Conservation (phyloP, 2,797 vertebrate genomes). For the Rhinophrynus dorsalis region DNA sequence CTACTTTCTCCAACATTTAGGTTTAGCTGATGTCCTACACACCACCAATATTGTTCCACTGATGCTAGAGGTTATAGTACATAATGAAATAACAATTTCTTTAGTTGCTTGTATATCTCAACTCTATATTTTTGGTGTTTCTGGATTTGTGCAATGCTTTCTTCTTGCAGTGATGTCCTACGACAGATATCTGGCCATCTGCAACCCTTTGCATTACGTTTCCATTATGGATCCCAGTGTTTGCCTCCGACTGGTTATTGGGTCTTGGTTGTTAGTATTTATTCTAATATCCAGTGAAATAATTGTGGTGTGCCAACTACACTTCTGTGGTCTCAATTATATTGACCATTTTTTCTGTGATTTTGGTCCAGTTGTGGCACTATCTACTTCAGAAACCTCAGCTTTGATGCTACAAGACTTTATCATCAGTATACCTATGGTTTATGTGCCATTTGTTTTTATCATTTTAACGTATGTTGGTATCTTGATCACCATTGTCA, state of each 20-base stretch:
- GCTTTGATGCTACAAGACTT: neutral
- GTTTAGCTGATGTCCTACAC: slow-evolving; percentile 56
- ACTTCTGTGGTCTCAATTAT: slow-evolving; percentile 53
- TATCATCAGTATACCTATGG: neutral
- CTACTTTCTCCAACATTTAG: slow-evolving; percentile 56
- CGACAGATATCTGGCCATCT: slow-evolving; percentile 57
- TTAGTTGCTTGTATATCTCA: slow-evolving; percentile 53
- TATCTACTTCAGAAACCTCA: slow-evolving; percentile 51
- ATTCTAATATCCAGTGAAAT: slow-evolving; percentile 49
- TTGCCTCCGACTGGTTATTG: slow-evolving; percentile 39
- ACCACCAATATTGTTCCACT: slow-evolving; percentile 59
- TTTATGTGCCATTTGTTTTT: neutral
- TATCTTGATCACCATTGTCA: slow-evolving; percentile 43
- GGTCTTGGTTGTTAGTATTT: slow-evolving; percentile 54
- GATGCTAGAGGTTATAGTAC: slow-evolving; percentile 55
- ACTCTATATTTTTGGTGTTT: slow-evolving; percentile 55
- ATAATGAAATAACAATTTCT: slow-evolving; percentile 45
- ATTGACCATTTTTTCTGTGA: slow-evolving; percentile 67
- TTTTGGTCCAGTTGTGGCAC: slow-evolving; percentile 51
- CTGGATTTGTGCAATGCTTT: slow-evolving; percentile 56
- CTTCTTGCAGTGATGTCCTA: slow-evolving; percentile 59
- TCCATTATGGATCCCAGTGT: slow-evolving; percentile 50
- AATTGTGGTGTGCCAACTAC: slow-evolving; percentile 47
- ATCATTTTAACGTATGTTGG: neutral
- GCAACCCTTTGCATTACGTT: slow-evolving; percentile 55